Evolutionary conservation across 2,113 vertebrate species (phyloP).

Genomic region (Osmerus mordax): DNA sequence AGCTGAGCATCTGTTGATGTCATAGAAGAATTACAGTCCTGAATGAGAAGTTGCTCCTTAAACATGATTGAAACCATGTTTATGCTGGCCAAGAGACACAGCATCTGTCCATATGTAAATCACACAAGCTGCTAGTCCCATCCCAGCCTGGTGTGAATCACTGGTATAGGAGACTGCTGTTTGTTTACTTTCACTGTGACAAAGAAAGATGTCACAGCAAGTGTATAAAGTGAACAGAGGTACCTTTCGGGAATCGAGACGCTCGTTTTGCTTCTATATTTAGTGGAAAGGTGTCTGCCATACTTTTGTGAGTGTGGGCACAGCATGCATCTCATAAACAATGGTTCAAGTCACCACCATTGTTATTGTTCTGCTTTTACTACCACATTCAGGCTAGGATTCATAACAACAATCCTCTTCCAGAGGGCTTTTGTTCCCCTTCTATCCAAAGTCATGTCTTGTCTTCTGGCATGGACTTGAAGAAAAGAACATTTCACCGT

Average conservation of each 20-base stretch:
- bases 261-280: not conserved
- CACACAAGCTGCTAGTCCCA: not conserved
- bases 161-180: conserved; percentile 18
- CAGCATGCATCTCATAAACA: too few relatives aligned
- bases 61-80: conserved; percentile 45
- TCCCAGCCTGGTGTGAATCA: conserved; percentile 17
- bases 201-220: not conserved
- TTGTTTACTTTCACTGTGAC: not conserved
- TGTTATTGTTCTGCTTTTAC: too few relatives aligned
- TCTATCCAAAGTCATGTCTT: too few relatives aligned
- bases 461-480: too few relatives aligned
- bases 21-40: conserved; percentile 35
- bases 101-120: conserved; percentile 56
- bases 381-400: too few relatives aligned
- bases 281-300: too few relatives aligned
- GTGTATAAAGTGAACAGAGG: not conserved
- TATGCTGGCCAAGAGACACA: conserved; percentile 28
- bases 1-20: conserved; percentile 54
- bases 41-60: conserved; percentile 39
- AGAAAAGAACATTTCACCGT: too few relatives aligned
- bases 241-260: not conserved
- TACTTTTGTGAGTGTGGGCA: too few relatives aligned
- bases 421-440: too few relatives aligned
- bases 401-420: too few relatives aligned
- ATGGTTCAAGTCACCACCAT: too few relatives aligned